Evolutionary conservation across 2,888 invertebrate species (phyloP).

Genomic region (Drosophila emarginata): DNA sequence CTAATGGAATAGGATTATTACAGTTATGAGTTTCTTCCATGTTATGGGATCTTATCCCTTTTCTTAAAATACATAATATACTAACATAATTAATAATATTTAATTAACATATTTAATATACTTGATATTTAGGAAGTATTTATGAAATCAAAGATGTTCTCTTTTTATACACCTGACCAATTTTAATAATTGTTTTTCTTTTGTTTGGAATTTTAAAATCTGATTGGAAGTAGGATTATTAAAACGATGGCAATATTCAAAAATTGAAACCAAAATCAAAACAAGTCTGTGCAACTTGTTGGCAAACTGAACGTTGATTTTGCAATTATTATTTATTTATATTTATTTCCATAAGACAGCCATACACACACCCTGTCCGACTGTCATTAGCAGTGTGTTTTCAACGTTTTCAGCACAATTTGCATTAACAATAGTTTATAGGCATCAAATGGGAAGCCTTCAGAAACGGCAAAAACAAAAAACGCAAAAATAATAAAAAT

Average conservation of each 20-base stretch:
- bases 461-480: constrained; percentile 12
- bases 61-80: too few relatives aligned
- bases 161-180: too few relatives aligned
- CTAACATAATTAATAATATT: too few relatives aligned
- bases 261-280: not conserved
- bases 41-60: too few relatives aligned
- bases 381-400: constrained; percentile 50
- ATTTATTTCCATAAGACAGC: constrained; percentile 42
- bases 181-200: too few relatives aligned
- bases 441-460: constrained; percentile 56
- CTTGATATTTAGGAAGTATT: too few relatives aligned
- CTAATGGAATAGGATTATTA: too few relatives aligned
- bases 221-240: too few relatives aligned
- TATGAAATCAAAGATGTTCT: too few relatives aligned
- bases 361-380: constrained; percentile 40
- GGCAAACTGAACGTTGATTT: constrained; percentile 27
- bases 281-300: not conserved
- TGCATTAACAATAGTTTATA: constrained; percentile 45
- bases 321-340: constrained; percentile 48
- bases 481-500: not conserved
- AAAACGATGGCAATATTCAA: not conserved
- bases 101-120: too few relatives aligned
- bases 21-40: too few relatives aligned
- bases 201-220: too few relatives aligned
- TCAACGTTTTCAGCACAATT: constrained; percentile 52